phyloP scores from a whole-genome alignment of 2,888 invertebrate genomes.

The Xestia rhomboidea region DNA sequence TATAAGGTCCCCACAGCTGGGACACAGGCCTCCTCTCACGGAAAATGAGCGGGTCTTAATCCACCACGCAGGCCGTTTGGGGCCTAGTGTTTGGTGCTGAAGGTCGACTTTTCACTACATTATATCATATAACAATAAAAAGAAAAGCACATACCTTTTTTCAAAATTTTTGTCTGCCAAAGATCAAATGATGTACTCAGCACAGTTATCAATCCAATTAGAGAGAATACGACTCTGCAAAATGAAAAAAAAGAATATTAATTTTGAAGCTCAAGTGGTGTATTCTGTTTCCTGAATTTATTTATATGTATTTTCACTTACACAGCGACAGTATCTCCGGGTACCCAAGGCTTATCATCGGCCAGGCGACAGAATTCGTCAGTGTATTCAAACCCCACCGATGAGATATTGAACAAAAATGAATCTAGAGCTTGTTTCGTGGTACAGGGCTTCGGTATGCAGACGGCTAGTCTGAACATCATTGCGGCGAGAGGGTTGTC shows the following conservation, averaged over 20 bases:
- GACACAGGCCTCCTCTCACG: background rate
- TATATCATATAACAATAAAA: background rate
- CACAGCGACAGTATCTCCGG: conserved; percentile 78
- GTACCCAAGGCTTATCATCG: conserved; percentile 77
- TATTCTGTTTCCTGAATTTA: background rate
- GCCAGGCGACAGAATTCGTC: conserved; percentile 76
- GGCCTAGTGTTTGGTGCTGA: background rate
- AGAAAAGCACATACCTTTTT: conserved; percentile 63
- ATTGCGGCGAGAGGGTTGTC: conserved; percentile 52
- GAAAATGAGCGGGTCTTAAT: background rate
- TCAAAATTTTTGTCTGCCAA: conserved; percentile 60
- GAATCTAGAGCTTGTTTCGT: conserved; percentile 69
- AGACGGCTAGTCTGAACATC: conserved; percentile 71
- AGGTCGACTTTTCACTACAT: background rate
- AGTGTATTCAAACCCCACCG: conserved; percentile 67
- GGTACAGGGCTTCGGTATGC: conserved; percentile 78
- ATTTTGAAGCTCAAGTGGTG: background rate
- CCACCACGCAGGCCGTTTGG: background rate
- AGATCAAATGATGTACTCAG: conserved; percentile 75
- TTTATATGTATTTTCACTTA: conserved; percentile 67
- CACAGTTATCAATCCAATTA: conserved; percentile 74
- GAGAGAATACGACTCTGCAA: conserved; percentile 71
- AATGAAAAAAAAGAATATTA: conserved; percentile 14
- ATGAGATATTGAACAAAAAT: conserved; percentile 66
- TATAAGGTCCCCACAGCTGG: too few species aligned